Conservation (phyloP, 2,888 invertebrate species). For the Muscina levida region DNA sequence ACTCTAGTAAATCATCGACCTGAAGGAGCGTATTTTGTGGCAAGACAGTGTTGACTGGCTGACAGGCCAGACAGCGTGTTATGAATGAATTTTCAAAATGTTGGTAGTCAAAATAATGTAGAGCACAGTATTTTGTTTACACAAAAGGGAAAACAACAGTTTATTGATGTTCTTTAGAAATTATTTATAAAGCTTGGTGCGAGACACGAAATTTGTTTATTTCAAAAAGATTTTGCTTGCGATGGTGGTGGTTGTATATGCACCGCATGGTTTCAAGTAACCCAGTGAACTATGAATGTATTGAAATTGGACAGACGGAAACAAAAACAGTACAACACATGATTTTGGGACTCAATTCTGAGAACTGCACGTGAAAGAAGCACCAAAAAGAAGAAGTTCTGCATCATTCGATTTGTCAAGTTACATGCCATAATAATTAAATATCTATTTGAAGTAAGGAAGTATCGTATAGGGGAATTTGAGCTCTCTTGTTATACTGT, state of each 20-base stretch:
- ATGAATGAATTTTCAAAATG: background rate
- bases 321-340: too few relatives aligned
- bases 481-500: too few relatives aligned
- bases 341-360: too few relatives aligned
- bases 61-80: too few relatives aligned
- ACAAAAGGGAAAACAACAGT: constrained; percentile 37
- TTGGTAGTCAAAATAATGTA: constrained; percentile 1
- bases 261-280: background rate
- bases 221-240: background rate
- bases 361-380: too few relatives aligned
- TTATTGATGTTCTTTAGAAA: constrained; percentile 39
- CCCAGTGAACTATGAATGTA: constrained; percentile 18
- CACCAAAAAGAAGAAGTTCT: too few relatives aligned
- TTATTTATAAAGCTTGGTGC: constrained; percentile 31
- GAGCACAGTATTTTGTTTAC: constrained; percentile 33
- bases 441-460: too few relatives aligned
- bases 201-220: constrained; percentile 40
- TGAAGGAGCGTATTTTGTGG: background rate
- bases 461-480: too few relatives aligned
- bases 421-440: too few relatives aligned
- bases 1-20: too few relatives aligned
- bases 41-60: background rate
- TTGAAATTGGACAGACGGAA: too few relatives aligned
- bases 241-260: background rate
- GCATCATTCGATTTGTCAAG: too few relatives aligned